Evolutionary conservation across 1,140 invertebrate genomes (phyloP), one percentile per base, ranked within the genome.

Genomic region (Lerema accius): DNA sequence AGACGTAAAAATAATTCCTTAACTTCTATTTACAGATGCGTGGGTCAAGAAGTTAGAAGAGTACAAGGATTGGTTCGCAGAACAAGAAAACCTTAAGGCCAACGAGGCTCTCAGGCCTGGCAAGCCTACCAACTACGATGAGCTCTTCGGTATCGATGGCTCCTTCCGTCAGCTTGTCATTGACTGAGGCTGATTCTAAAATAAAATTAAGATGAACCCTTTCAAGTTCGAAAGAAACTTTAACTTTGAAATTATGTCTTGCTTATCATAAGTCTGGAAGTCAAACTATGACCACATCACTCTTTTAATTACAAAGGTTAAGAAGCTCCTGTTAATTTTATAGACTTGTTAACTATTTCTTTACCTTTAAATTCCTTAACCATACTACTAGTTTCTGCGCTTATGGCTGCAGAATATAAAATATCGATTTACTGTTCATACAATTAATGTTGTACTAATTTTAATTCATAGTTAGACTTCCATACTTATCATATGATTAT

Each of bases 91-190:
- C 11, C 82, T 95, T n/a, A 95, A 95, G 80, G 93, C 95, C 0
- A 95, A 96, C 69, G 96, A 97, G 80, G 90, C 93, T 0, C 93
- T 95, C 61, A 92, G 96, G 73, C 95, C 94, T 0, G 96, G 94
- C 39, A 90, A 92, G 46, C 95, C 85, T 3, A 90, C 84, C 14
- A 90, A 88, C 71, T 88, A 94, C 58, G 95, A 96, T 67, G 95
- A 96, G 75, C 84, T 97, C 0, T 96, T 96, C 66, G 96, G 96
- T 17, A 92, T 96, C 73, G 95, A 96, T 69, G 96, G 96, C 35
- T 96, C 95, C 19, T 96, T 96, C 91, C 92, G 95, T 76, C 95
- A 97, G 88, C 85, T 96, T 11, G 90, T 93, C 46, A 96, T 97
- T 73, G 96, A 97, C 91, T 97, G 78, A 65, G 11, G 50, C 7